Conservation (phyloP, 2,113 vertebrate genomes). For the Ceyx margarethae region DNA sequence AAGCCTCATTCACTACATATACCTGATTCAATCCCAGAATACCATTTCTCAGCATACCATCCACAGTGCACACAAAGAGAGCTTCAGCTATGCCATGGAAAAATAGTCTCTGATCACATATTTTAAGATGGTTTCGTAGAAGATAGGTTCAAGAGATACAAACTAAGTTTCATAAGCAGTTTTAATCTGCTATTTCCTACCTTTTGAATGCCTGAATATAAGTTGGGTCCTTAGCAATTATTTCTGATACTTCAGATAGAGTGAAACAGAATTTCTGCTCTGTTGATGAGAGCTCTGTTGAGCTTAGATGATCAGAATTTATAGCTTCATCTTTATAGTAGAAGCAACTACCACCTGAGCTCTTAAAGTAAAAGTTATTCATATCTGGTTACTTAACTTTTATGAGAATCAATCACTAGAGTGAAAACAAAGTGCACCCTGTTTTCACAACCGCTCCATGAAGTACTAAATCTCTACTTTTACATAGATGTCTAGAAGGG, state of each 20-base stretch:
- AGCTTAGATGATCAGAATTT: not conserved
- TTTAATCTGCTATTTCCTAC: not conserved
- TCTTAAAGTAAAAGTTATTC: slow-evolving; percentile 15
- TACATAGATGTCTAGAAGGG: not conserved
- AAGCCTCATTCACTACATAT: slow-evolving; percentile 54
- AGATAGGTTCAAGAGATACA: not conserved
- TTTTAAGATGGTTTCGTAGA: slow-evolving; percentile 12
- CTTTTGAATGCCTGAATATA: not conserved
- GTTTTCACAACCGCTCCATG: not conserved
- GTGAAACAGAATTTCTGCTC: not conserved
- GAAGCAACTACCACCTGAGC: not conserved
- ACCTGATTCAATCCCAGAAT: slow-evolving; percentile 43
- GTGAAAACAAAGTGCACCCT: not conserved
- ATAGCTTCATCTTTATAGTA: not conserved
- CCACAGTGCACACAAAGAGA: not conserved
- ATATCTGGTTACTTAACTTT: slow-evolving; percentile 2
- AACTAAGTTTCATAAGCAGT: not conserved
- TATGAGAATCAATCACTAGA: not conserved
- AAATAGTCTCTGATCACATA: slow-evolving; percentile 30
- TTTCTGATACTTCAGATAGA: not conserved
- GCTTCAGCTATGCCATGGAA: not conserved
- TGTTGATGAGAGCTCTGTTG: too few species aligned
- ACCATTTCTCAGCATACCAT: slow-evolving; percentile 19
- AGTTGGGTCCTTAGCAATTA: not conserved
- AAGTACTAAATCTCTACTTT: not conserved